phyloP scores from a whole-genome alignment of 2,113 vertebrate species.

The Oryzias woworae region DNA sequence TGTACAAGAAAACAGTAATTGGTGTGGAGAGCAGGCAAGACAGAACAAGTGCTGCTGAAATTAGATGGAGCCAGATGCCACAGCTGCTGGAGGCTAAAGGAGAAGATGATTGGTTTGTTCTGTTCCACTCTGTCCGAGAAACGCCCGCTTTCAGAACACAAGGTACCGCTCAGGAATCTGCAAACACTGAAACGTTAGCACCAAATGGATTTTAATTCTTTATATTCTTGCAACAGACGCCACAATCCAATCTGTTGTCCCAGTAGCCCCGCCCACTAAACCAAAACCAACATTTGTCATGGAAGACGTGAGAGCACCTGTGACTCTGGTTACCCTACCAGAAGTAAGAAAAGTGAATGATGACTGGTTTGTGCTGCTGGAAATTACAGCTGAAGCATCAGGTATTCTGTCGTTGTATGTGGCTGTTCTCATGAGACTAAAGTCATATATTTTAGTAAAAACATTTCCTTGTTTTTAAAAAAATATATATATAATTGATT shows the following conservation, averaged over 20 bases:
- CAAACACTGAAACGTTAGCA: neutral
- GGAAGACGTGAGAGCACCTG: conserved; percentile 17
- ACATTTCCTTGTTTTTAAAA: neutral
- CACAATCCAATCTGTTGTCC: conserved; percentile 10
- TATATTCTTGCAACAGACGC: conserved; percentile 38
- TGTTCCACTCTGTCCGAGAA: conserved; percentile 37
- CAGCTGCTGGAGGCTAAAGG: conserved; percentile 20
- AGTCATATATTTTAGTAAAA: neutral
- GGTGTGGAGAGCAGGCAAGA: conserved; percentile 32
- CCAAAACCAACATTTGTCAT: conserved; percentile 15
- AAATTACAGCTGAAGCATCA: conserved; percentile 40
- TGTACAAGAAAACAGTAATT: conserved; percentile 51
- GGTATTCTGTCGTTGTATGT: conserved; percentile 37
- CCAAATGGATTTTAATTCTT: neutral
- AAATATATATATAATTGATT: neutral
- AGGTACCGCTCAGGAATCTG: conserved; percentile 44
- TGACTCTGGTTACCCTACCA: conserved; percentile 14
- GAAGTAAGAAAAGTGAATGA: conserved; percentile 43
- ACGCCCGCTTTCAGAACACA: conserved; percentile 26
- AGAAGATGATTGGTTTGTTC: conserved; percentile 55
- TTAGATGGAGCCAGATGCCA: conserved; percentile 16
- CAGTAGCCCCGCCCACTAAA: conserved; percentile 18
- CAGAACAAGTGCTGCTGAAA: conserved; percentile 34
- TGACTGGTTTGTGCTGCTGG: conserved; percentile 61
- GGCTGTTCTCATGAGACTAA: conserved; percentile 1